Conservation (phyloP, 2,888 invertebrate species). For the Phalera bucephala region DNA sequence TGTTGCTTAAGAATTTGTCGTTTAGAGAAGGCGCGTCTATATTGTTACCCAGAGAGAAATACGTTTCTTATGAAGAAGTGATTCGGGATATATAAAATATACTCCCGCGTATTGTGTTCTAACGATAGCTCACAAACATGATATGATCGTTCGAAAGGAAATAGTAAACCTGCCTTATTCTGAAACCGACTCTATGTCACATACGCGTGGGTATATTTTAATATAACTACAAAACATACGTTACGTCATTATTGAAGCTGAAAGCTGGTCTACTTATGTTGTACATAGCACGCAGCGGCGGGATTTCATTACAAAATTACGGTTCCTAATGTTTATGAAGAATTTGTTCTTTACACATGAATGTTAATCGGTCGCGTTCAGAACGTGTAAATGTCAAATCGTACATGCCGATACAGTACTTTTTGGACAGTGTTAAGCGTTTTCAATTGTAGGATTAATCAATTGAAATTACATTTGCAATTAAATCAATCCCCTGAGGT, state of each 20-base stretch:
- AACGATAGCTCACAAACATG: too few species aligned
- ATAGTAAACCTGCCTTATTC: too few species aligned
- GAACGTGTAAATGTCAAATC: too few species aligned
- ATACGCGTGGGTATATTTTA: background rate
- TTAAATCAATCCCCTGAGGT: too few species aligned
- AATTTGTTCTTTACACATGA: background rate
- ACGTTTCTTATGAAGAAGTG: constrained; percentile 14
- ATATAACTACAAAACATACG: constrained; percentile 1
- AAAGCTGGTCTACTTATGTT: constrained; percentile 39
- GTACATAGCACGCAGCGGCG: constrained; percentile 39
- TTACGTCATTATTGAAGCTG: constrained; percentile 9
- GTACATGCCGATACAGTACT: too few species aligned
- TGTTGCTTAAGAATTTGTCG: background rate
- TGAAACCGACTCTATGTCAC: too few species aligned
- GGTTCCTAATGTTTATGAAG: constrained; percentile 13
- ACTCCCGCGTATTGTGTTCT: too few species aligned
- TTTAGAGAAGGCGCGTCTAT: constrained; percentile 2
- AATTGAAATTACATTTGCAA: too few species aligned
- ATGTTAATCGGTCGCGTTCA: background rate
- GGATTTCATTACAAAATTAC: constrained; percentile 13
- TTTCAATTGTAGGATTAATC: too few species aligned
- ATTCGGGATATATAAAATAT: background rate
- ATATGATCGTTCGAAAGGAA: too few species aligned
- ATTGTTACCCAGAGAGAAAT: constrained; percentile 27
- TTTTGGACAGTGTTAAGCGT: too few species aligned